Conservation (phyloP, 2,113 vertebrate genomes). For the Crotalus viridis region DNA sequence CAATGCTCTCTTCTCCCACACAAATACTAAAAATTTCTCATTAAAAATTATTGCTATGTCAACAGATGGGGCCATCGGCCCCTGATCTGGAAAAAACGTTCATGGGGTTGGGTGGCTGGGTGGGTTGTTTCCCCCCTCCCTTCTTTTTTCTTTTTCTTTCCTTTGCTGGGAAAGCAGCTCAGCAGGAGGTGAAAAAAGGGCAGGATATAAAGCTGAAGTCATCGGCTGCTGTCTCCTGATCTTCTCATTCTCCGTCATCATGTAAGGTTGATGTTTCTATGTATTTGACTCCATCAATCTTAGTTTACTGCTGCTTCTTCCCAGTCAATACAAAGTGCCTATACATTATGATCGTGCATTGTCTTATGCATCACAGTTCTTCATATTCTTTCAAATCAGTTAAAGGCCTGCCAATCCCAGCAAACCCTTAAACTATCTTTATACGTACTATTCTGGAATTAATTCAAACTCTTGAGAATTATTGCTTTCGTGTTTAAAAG, state of each 20-base stretch:
- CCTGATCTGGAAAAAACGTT: slow-evolving; percentile 78
- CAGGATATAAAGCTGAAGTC: slow-evolving; percentile 56
- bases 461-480: not conserved
- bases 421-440: not conserved
- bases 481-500: not conserved
- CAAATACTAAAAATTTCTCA: slow-evolving; percentile 82
- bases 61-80: slow-evolving; percentile 74
- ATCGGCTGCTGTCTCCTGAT: slow-evolving; percentile 60
- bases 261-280: slow-evolving; percentile 53
- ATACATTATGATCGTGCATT: not conserved
- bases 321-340: not conserved
- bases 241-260: slow-evolving; percentile 56
- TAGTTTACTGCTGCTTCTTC: slow-evolving; percentile 50
- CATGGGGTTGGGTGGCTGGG: slow-evolving; percentile 14
- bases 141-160: slow-evolving; percentile 32
- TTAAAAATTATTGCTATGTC: slow-evolving; percentile 85
- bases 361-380: not conserved
- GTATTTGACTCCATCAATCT: slow-evolving; percentile 61
- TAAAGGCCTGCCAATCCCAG: not conserved
- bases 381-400: not conserved
- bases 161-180: slow-evolving; percentile 51
- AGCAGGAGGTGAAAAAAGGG: slow-evolving; percentile 30
- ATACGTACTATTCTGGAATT: not conserved
- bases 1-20: slow-evolving; percentile 81
- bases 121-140: not conserved